A percentile compares a stretch with the other conserved stretches of the same genome.
Conservation (phyloP, 2,113 vertebrate genomes). For the Leucosticte australis region DNA sequence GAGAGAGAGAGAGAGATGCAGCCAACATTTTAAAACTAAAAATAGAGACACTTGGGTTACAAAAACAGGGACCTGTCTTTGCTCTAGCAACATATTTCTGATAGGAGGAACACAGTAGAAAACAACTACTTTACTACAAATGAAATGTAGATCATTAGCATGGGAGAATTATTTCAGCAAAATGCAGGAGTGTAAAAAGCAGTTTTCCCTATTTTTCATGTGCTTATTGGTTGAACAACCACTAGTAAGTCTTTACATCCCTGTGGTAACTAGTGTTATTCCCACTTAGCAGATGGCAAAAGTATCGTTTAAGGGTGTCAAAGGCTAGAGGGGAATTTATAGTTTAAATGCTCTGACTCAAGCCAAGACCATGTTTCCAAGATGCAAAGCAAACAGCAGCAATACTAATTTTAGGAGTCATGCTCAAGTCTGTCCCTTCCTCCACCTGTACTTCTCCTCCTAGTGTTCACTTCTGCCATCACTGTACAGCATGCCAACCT, state of each 20-base stretch:
- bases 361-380: constrained; percentile 27
- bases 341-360: background rate
- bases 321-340: background rate
- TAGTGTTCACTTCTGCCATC: background rate
- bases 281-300: background rate
- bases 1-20: background rate
- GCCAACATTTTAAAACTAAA: constrained; percentile 47
- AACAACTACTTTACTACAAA: background rate
- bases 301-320: background rate
- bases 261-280: background rate
- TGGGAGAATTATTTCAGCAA: background rate
- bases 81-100: background rate
- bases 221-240: background rate
- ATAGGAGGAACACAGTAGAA: background rate
- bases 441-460: background rate
- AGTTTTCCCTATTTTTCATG: background rate
- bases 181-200: background rate
- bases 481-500: background rate
- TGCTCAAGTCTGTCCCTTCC: background rate
- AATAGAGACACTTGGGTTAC: constrained; percentile 45
- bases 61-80: constrained; percentile 28
- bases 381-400: constrained; percentile 35
- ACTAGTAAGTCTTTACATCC: background rate
- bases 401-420: constrained; percentile 42
- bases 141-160: background rate